phyloP scores from a whole-genome alignment of 2,888 invertebrate genomes.

The Calliphora vomitoria region DNA sequence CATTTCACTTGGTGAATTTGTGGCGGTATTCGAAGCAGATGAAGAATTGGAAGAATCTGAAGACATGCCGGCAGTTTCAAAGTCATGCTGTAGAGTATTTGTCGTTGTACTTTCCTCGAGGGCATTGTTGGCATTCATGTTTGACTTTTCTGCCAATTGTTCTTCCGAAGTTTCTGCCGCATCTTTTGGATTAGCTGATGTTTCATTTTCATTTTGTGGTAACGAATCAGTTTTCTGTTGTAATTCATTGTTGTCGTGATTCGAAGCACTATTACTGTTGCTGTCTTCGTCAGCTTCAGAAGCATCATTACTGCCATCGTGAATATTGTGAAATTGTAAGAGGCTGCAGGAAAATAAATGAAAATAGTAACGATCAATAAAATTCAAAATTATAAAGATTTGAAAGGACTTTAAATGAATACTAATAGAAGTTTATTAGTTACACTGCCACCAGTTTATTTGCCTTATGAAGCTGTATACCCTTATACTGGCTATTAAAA shows the following conservation, averaged over 20 bases:
- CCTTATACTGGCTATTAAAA: too few species aligned
- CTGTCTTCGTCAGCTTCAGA: conserved; percentile 81
- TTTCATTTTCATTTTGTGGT: conserved; percentile 42
- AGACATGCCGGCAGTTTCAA: conserved; percentile 59
- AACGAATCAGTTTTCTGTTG: conserved; percentile 10
- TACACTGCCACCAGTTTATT: too few species aligned
- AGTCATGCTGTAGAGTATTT: conserved; percentile 53
- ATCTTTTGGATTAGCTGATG: conserved; percentile 41
- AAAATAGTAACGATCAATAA: background rate
- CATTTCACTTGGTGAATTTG: conserved; percentile 77
- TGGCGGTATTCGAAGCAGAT: conserved; percentile 54
- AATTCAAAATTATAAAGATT: too few species aligned
- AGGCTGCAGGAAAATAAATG: conserved; percentile 85
- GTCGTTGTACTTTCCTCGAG: background rate
- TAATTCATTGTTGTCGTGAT: conserved; percentile 41
- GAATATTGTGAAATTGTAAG: conserved; percentile 90
- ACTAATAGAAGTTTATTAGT: too few species aligned
- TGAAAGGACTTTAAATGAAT: too few species aligned
- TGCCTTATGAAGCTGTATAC: too few species aligned
- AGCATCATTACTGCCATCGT: conserved; percentile 83
- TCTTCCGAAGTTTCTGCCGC: background rate
- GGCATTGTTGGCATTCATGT: conserved; percentile 14
- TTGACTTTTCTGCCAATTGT: background rate
- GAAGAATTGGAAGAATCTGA: conserved; percentile 68
- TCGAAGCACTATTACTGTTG: conserved; percentile 77